Percentiles rank a stretch among this genome's conserved stretches.
Evolutionary conservation across 2,797 vertebrate genomes (phyloP).

Genomic region (Champsocephalus esox): DNA sequence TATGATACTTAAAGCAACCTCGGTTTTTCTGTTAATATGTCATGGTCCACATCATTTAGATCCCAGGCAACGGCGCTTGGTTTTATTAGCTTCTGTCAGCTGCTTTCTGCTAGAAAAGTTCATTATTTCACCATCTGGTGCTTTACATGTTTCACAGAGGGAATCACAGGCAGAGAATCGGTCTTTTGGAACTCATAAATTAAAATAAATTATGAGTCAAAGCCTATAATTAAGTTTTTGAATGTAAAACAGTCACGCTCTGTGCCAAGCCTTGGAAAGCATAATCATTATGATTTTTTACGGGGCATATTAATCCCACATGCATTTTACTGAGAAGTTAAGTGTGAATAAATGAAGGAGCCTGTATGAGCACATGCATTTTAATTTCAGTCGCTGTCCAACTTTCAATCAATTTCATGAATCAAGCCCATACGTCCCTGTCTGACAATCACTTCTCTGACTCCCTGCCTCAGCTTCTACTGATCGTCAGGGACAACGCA

Average conservation of each 20-base stretch:
- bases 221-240: slow-evolving; percentile 47
- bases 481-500: slow-evolving; percentile 1
- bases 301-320: slow-evolving; percentile 19
- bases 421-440: slow-evolving; percentile 26
- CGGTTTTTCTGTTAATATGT: slow-evolving; percentile 18
- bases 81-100: slow-evolving; percentile 58
- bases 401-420: slow-evolving; percentile 27
- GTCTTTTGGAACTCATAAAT: slow-evolving; percentile 61
- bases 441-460: slow-evolving; percentile 3
- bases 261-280: slow-evolving; percentile 16
- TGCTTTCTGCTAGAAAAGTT: slow-evolving; percentile 55
- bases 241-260: slow-evolving; percentile 22
- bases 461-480: slow-evolving; percentile 7
- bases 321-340: slow-evolving; percentile 16
- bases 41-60: slow-evolving; percentile 44
- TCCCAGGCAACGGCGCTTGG: slow-evolving; percentile 17
- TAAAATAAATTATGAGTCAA: slow-evolving; percentile 56
- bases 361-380: slow-evolving; percentile 1
- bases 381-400: slow-evolving; percentile 6
- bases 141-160: slow-evolving; percentile 56
- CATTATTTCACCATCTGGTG: slow-evolving; percentile 66
- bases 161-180: slow-evolving; percentile 43
- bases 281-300: slow-evolving; percentile 22
- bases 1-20: slow-evolving; percentile 4
- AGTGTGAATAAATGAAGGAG: slow-evolving; percentile 14